Percentiles rank a stretch among this genome's conserved stretches.
These are phyloP conservation scores for Toxotes chatareus DNA, from an alignment of 2,113 vertebrate genomes.

Conservation along the genomic window DNA sequence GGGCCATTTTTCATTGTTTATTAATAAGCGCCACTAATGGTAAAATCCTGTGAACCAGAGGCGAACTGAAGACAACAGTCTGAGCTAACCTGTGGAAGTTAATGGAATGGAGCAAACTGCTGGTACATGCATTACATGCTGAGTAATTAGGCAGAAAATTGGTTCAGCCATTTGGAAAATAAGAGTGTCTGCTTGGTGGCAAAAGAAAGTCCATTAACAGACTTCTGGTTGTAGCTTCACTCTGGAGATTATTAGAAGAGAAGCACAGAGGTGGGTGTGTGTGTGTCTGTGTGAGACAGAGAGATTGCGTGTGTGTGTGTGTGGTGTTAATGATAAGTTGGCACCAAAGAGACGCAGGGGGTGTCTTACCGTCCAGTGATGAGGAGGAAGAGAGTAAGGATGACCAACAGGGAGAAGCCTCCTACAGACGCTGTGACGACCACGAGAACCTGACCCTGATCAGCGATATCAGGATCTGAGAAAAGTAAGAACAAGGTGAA, in stretches of 20 bases:
- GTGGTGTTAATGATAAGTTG: conserved; percentile 2
- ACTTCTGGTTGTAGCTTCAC: conserved; percentile 57
- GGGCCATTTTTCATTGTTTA: conserved; percentile 68
- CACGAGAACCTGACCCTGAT: conserved; percentile 96
- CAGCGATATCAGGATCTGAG: conserved; percentile 94
- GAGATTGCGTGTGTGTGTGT: not conserved
- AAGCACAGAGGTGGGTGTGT: conserved; percentile 9
- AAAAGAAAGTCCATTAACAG: conserved; percentile 76
- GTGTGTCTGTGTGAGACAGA: not conserved
- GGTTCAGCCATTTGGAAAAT: conserved; percentile 83
- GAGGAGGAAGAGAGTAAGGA: conserved; percentile 97
- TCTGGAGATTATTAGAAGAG: conserved; percentile 56
- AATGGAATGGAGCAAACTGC: conserved; percentile 77
- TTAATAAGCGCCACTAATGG: conserved; percentile 57
- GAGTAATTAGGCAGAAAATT: conserved; percentile 84
- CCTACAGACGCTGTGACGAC: conserved; percentile 96
- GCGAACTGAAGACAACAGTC: conserved; percentile 62
- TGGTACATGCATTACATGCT: conserved; percentile 77
- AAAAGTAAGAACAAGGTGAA: conserved; percentile 40
- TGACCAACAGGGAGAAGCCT: conserved; percentile 95
- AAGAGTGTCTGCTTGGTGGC: conserved; percentile 74
- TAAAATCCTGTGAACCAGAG: conserved; percentile 60
- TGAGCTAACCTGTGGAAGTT: conserved; percentile 65
- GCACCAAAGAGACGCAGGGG: not conserved
- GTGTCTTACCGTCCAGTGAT: conserved; percentile 94